Evolutionary conservation across 2,113 vertebrate species (phyloP), one percentile per base, ranked within the genome.

Genomic region (Sinocyclocheilus rhinocerous): DNA sequence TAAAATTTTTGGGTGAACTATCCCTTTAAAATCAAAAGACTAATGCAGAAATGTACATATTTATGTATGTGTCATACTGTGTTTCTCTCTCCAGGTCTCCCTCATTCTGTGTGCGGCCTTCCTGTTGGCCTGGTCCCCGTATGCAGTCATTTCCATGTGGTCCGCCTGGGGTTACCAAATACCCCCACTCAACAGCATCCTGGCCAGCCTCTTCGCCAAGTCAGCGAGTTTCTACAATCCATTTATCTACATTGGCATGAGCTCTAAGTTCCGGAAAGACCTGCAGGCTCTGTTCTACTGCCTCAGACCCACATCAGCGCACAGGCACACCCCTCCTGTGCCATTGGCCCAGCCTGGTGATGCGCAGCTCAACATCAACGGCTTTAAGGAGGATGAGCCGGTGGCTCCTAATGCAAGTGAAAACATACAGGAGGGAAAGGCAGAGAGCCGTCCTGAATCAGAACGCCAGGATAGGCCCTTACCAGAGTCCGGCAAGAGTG

Each of bases 141-240:
- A 1, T 16, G 82, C 81, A 52, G 83, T 90, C 84, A 87, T 90
- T 76, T 89, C 83, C 70, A 0, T 92, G 90, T 92, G 91, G 89
- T 93, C 91, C 67, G 90, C 73, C 16, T 90, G 89, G 79, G 90
- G 87, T 24, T 84, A 91, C 65, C 26, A 89, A 79, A n/a, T 90
- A 90, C 93, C 94, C 90, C 90, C 83, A 61, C 87, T 91, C 90
- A 88, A 88, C 89, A 88, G 82, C 81, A 73, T 87, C 86, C 77
- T 84, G 86, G 93, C 94, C 87, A 92, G 80, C 45, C 89, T 76
- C 24, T 89, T 85, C 39, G 88, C 91, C 92, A 92, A 90, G 89
- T 89, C 92, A 84, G 91, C 93, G 92, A 94, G 91, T 50, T 91
- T 93, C 90, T 91, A 86, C 87, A 91, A 92, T 87, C 92, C 79